phyloP scores from a whole-genome alignment of 1,140 invertebrate genomes.

The Cydia pomonella region DNA sequence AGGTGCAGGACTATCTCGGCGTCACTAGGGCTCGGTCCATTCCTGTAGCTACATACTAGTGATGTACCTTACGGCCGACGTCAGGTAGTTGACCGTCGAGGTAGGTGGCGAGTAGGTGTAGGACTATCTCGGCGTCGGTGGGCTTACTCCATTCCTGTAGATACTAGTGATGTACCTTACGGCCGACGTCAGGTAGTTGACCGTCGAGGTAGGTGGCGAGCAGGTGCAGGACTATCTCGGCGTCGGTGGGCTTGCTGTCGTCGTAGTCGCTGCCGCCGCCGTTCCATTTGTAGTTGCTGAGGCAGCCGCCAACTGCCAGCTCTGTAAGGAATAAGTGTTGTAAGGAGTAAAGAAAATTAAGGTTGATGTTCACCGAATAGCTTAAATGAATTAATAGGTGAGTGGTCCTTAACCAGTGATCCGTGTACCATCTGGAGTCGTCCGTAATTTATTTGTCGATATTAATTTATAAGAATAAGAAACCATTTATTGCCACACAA shows the following conservation, averaged over 20 bases:
- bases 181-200: constrained; percentile 80
- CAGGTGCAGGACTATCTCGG: constrained; percentile 88
- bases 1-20: constrained; percentile 89
- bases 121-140: constrained; percentile 88
- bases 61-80: constrained; percentile 40
- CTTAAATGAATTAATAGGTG: no score
- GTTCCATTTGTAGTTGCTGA: constrained; percentile 90
- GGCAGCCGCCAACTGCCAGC: constrained; percentile 87
- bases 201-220: constrained; percentile 89
- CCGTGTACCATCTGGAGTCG: no score
- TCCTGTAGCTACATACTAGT: constrained; percentile 89
- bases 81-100: constrained; percentile 87
- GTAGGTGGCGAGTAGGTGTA: constrained; percentile 90
- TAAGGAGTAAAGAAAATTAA: background rate
- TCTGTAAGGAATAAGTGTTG: constrained; percentile 61
- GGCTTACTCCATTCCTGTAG: constrained; percentile 89
- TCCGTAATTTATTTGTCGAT: no score
- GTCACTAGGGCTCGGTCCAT: constrained; percentile 89
- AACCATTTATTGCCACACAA: no score
- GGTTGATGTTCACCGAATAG: no score
- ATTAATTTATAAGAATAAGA: no score
- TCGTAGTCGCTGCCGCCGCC: constrained; percentile 87
- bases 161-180: constrained; percentile 74
- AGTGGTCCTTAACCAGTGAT: no score
- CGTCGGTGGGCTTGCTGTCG: constrained; percentile 87